Percentiles rank a stretch among this genome's conserved stretches.
Conservation (phyloP, 2,113 vertebrate genomes). For the Forbesichthys papilliferus region DNA sequence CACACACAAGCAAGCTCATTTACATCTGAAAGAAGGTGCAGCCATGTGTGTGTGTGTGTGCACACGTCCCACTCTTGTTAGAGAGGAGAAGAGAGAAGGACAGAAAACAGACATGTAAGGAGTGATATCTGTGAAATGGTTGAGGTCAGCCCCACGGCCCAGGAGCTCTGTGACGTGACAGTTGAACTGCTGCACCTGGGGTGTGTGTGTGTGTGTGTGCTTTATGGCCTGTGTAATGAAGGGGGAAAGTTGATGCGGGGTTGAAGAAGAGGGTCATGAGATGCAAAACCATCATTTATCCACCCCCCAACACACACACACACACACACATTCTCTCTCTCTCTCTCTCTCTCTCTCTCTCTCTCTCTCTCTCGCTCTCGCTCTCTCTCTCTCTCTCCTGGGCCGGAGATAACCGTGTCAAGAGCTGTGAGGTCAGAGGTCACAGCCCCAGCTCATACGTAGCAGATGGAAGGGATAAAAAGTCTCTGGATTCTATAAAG, state of each 20-base stretch:
- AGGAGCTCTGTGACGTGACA: conserved; percentile 42
- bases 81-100: neutral
- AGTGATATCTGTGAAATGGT: conserved; percentile 13
- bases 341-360: conserved; percentile 29
- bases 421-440: conserved; percentile 62
- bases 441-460: conserved; percentile 61
- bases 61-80: too few relatives aligned
- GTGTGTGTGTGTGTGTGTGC: conserved; percentile 24
- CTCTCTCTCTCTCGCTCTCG: conserved; percentile 28
- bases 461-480: conserved; percentile 79
- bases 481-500: conserved; percentile 77
- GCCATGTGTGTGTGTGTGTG: too few relatives aligned
- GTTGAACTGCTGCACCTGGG: conserved; percentile 43
- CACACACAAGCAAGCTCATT: too few relatives aligned
- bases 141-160: conserved; percentile 33
- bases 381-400: conserved; percentile 32
- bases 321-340: conserved; percentile 2
- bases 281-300: conserved; percentile 46
- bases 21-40: too few relatives aligned
- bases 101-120: too few relatives aligned
- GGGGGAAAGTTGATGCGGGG: conserved; percentile 31
- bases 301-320: conserved; percentile 19
- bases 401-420: conserved; percentile 70
- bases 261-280: conserved; percentile 39
- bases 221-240: conserved; percentile 76